Evolutionary conservation across 2,113 vertebrate species (phyloP).

Genomic region (Myxocyprinus asiaticus): DNA sequence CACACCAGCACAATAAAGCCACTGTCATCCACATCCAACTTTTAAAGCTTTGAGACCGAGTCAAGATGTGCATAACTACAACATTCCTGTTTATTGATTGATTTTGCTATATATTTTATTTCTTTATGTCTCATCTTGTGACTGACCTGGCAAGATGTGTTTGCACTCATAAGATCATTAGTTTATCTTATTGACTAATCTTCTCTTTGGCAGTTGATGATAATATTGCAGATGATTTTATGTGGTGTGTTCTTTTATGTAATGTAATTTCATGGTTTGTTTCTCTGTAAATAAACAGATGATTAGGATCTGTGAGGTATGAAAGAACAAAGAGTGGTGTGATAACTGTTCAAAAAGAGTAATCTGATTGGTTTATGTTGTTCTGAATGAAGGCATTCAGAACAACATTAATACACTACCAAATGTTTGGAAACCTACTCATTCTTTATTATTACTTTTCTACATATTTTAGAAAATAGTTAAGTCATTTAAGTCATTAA

Average conservation of each 20-base stretch:
- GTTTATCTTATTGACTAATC: slow-evolving; percentile 68
- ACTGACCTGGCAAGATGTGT: background rate
- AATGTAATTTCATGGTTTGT: slow-evolving; percentile 62
- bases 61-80: background rate
- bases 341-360: too few relatives aligned
- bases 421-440: too few relatives aligned
- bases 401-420: too few relatives aligned
- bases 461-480: too few relatives aligned
- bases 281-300: slow-evolving; percentile 49
- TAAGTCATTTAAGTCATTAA: too few relatives aligned
- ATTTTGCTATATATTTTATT: background rate
- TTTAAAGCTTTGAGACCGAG: background rate
- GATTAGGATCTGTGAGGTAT: slow-evolving; percentile 15
- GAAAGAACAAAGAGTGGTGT: too few relatives aligned
- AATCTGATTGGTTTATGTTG: too few relatives aligned
- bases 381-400: too few relatives aligned
- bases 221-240: slow-evolving; percentile 48
- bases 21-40: background rate
- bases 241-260: slow-evolving; percentile 55
- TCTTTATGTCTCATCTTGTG: background rate
- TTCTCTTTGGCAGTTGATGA: background rate
- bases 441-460: too few relatives aligned
- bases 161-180: slow-evolving; percentile 16
- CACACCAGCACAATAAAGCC: slow-evolving; percentile 29
- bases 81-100: background rate